Evolutionary conservation across 2,888 invertebrate genomes (phyloP).

Genomic region (Coecobrya sp.): DNA sequence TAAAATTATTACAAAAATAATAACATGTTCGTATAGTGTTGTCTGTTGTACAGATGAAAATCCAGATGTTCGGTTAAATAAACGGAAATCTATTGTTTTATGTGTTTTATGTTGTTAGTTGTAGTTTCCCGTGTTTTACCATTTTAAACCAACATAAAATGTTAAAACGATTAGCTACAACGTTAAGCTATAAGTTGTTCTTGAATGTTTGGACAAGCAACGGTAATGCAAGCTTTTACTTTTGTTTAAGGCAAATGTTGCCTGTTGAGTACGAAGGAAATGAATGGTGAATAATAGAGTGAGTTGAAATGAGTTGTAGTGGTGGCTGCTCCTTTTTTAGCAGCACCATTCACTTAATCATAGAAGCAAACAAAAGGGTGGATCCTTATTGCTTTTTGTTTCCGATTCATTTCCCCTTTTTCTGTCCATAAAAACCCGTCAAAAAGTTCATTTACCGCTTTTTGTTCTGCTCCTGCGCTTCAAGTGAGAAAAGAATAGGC

Average conservation of each 20-base stretch:
- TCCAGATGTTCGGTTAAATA: constrained; percentile 42
- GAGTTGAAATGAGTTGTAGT: constrained; percentile 20
- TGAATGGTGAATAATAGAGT: background rate
- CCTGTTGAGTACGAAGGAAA: constrained; percentile 37
- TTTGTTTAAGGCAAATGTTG: constrained; percentile 14
- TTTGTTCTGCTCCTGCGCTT: constrained; percentile 36
- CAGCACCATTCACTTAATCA: constrained; percentile 69
- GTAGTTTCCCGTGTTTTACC: background rate
- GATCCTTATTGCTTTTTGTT: constrained; percentile 75
- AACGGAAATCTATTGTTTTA: constrained; percentile 51
- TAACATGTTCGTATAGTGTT: background rate
- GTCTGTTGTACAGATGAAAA: background rate
- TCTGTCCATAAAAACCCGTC: constrained; percentile 69
- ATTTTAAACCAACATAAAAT: background rate
- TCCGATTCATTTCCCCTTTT: constrained; percentile 78
- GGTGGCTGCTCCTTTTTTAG: constrained; percentile 14
- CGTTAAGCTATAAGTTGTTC: background rate
- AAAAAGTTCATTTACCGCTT: constrained; percentile 71
- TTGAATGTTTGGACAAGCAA: constrained; percentile 27
- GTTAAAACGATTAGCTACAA: constrained; percentile 10
- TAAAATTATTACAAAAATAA: background rate
- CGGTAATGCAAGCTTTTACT: constrained; percentile 28
- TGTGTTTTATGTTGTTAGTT: background rate
- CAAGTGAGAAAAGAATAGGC: constrained; percentile 15
- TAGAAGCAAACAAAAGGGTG: constrained; percentile 79